These are phyloP conservation scores for Petromus typicus DNA, from an alignment of 2,113 vertebrate genomes.

Conservation along the genomic window DNA sequence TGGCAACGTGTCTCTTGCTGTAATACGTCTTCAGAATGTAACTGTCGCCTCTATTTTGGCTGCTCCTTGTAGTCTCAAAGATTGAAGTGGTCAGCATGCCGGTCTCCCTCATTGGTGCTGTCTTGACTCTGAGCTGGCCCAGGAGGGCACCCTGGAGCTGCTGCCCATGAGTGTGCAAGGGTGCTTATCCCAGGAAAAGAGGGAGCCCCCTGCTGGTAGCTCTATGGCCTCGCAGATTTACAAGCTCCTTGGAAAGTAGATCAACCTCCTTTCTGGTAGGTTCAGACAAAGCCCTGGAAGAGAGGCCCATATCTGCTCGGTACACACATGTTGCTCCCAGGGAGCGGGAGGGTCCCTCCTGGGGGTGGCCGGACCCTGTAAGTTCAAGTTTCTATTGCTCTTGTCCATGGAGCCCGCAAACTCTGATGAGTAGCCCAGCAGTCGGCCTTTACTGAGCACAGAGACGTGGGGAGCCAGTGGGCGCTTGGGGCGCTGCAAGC, in stretches of 20 bases:
- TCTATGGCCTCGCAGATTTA: accelerated
- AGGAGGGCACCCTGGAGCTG: background rate
- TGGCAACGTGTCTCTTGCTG: background rate
- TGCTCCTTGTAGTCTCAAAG: too few species aligned
- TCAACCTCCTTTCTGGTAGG: background rate
- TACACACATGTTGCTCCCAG: accelerated
- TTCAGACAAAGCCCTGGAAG: accelerated
- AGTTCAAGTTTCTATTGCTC: too few species aligned
- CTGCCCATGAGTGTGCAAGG: background rate
- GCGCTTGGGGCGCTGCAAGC: too few species aligned
- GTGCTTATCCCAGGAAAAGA: background rate
- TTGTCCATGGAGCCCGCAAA: too few species aligned
- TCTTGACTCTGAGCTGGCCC: accelerated
- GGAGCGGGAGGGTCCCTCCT: background rate
- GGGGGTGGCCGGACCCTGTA: background rate
- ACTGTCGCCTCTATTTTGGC: too few species aligned
- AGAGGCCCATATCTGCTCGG: background rate
- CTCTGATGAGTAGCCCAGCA: too few species aligned
- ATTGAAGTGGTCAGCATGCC: too few species aligned
- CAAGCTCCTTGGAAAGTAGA: background rate
- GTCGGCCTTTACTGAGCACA: too few species aligned
- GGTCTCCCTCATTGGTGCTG: too few species aligned
- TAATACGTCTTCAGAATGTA: background rate
- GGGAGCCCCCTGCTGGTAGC: accelerated
- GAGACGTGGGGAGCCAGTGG: too few species aligned